Percentiles rank a stretch among this genome's conserved stretches.
These are phyloP conservation scores for Lophius americanus DNA, from an alignment of 2,797 vertebrate species.

Conservation along the genomic window DNA sequence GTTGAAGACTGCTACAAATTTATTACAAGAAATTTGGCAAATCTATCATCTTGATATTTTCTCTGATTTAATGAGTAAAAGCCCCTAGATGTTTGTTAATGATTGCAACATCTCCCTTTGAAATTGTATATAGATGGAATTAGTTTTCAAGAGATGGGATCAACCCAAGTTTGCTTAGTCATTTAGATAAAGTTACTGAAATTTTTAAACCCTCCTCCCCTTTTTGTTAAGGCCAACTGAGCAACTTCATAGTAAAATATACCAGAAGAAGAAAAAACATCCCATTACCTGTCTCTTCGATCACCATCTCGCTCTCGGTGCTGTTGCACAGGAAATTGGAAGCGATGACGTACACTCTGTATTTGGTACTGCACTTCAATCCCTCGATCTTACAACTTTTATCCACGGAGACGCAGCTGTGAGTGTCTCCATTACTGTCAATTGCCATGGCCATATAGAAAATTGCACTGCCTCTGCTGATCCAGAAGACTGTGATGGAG, in stretches of 20 bases:
- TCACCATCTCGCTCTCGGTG: constrained; percentile 61
- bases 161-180: background rate
- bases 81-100: background rate
- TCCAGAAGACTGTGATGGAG: constrained; percentile 75
- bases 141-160: background rate
- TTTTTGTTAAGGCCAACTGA: background rate
- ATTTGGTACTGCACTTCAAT: constrained; percentile 78
- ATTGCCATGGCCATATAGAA: constrained; percentile 67
- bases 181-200: background rate
- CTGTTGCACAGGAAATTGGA: constrained; percentile 81
- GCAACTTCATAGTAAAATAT: background rate
- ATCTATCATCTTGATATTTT: background rate
- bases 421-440: constrained; percentile 47
- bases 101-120: background rate
- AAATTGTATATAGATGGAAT: background rate
- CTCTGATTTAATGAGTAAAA: background rate
- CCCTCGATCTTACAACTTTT: constrained; percentile 65
- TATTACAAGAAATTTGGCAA: background rate
- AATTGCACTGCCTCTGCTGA: constrained; percentile 36
- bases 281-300: constrained; percentile 77
- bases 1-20: background rate
- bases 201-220: background rate
- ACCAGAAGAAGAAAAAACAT: background rate
- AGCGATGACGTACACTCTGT: constrained; percentile 65
- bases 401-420: constrained; percentile 61